Conservation (phyloP, 2,888 invertebrate genomes). For the Pandemis heparana region DNA sequence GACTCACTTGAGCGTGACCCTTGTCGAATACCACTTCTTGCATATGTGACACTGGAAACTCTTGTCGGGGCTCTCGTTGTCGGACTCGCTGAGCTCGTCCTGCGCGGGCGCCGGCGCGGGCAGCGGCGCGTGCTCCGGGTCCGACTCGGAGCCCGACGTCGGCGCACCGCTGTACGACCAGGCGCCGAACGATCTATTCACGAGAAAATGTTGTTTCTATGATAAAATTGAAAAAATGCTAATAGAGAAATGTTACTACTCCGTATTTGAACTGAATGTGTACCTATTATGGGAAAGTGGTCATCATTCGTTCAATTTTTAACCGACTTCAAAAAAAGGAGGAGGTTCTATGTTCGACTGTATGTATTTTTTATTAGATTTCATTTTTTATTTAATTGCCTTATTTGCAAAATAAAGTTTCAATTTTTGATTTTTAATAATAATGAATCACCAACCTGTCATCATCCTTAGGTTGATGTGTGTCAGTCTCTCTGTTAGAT, state of each 20-base stretch:
- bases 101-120: conserved; percentile 48
- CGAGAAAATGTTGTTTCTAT: no score
- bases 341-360: no score
- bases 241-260: no score
- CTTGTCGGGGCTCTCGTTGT: conserved; percentile 80
- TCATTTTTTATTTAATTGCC: no score
- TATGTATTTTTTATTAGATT: no score
- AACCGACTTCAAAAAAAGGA: no score
- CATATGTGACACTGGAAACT: conserved; percentile 82
- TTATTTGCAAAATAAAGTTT: not conserved
- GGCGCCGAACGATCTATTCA: conserved; percentile 67
- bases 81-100: conserved; percentile 77
- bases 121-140: conserved; percentile 56
- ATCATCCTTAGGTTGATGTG: conserved; percentile 12
- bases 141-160: conserved; percentile 54
- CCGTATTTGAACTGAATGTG: no score
- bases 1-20: conserved; percentile 80
- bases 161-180: conserved; percentile 64
- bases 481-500: conserved; percentile 35
- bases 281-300: no score
- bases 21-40: conserved; percentile 80
- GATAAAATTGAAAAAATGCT: no score
- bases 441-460: conserved; percentile 20
- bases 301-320: no score
- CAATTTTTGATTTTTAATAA: not conserved